Evolutionary conservation across 2,797 vertebrate genomes (phyloP).

Genomic region (Uromys caudimaculatus): DNA sequence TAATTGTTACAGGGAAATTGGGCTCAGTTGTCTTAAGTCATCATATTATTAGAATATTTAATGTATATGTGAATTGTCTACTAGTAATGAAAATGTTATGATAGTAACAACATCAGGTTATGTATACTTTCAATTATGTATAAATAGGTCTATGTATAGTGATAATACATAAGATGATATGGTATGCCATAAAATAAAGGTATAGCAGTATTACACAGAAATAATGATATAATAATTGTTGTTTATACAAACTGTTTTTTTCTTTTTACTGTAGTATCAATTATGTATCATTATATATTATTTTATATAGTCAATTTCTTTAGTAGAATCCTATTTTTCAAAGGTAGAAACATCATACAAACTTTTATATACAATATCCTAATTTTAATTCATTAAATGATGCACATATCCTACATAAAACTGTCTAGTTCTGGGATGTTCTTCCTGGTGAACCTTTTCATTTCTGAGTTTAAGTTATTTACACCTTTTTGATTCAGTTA

Average conservation of each 20-base stretch:
- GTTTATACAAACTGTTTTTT: slow-evolving; percentile 21
- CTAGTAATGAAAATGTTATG: slow-evolving; percentile 43
- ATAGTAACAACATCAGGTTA: slow-evolving; percentile 42
- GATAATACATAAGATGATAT: slow-evolving; percentile 27
- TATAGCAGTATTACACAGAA: background rate
- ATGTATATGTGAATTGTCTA: slow-evolving; percentile 27
- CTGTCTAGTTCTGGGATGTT: background rate
- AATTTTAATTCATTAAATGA: slow-evolving; percentile 43
- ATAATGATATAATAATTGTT: slow-evolving; percentile 9
- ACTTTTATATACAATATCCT: background rate
- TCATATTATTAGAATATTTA: slow-evolving; percentile 21
- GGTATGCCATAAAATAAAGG: background rate
- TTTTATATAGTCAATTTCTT: slow-evolving; percentile 12
- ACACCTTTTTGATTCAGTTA: background rate
- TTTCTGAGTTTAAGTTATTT: background rate
- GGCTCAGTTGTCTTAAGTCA: background rate
- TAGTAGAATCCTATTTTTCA: slow-evolving; percentile 31
- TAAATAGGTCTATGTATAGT: slow-evolving; percentile 39
- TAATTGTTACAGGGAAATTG: background rate
- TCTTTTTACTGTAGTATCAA: background rate
- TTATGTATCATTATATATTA: slow-evolving; percentile 25
- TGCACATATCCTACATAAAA: background rate
- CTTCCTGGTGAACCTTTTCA: background rate
- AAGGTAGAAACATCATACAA: background rate
- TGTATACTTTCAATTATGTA: slow-evolving; percentile 56